Evolutionary conservation across 2,113 vertebrate species (phyloP), one percentile per base, ranked within the genome.

Genomic region (Azemiops feae): DNA sequence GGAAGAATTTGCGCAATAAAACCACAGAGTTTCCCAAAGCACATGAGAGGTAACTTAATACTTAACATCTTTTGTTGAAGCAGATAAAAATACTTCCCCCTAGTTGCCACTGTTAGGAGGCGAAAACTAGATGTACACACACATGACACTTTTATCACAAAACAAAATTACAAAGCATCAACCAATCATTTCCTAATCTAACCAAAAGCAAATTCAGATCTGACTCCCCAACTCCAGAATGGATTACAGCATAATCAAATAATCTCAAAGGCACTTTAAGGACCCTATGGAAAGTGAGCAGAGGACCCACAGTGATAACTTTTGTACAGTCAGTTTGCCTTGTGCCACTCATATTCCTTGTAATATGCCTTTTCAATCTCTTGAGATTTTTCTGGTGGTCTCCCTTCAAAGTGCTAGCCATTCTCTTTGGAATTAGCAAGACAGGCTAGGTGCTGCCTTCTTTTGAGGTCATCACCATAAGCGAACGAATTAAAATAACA

Each of bases 141-240:
- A 81, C 69, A 34, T 18, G 34, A 74, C 69, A 34, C n/a, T 74
- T 74, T 74, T 18, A 50, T 18, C 5, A 64, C 57, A 81, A 39
- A 39, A 86, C 20, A 2, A 69, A 74, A 30, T 23, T 39, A 85
- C 20, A 25, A 16, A 53, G 50, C 34, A 43, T 53, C 34, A 54
- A 43, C 39, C 18, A 55, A 3, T 1, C 0, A 0, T 27, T 74
- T 3, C 0, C 47, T 34, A 69, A 4, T 1, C 0, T 89, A 11
- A 85, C 27, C 50, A 9, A 45, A 0, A 25, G 23, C 27, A 85
- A 85, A 47, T 50, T 20, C 27, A 30, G 25, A n/a, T 81, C 9
- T 55, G 30, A 5, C 25, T 25, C 85, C 12, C 16, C 69, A 34
- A 18, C 69, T 14, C 2, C 27, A 89, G 12, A 85, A 14, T 47